A percentile compares a stretch with the other conserved stretches of the same genome.
These are phyloP conservation scores for Manis javanica DNA, from an alignment of 2,797 vertebrate genomes.

Conservation along the genomic window DNA sequence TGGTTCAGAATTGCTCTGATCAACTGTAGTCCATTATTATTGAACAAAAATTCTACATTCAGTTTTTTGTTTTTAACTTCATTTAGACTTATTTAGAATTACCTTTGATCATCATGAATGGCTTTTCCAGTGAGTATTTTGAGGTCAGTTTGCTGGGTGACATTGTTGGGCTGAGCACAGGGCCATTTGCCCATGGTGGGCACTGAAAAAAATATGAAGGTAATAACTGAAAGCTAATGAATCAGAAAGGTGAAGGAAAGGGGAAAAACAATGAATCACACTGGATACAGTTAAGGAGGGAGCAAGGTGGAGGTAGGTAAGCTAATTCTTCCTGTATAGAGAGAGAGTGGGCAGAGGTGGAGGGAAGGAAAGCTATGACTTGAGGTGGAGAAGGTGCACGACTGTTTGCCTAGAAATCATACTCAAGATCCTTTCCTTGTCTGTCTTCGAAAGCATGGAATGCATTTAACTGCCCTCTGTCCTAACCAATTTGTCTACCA, in stretches of 20 bases:
- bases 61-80: not conserved
- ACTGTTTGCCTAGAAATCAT: not conserved
- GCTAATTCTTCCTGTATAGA: not conserved
- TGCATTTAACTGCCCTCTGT: not conserved
- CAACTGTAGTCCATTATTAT: not conserved
- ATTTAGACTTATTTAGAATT: not conserved
- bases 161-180: not conserved
- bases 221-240: not conserved
- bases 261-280: rapidly evolving
- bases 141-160: not conserved
- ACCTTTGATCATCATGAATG: not conserved
- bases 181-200: not conserved
- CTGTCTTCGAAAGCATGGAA: not conserved
- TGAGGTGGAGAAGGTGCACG: not conserved
- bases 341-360: not conserved
- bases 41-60: not conserved
- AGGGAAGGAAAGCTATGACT: not conserved
- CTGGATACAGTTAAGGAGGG: not conserved
- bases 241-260: not conserved
- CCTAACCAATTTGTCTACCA: not conserved
- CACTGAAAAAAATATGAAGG: not conserved
- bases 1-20: not conserved
- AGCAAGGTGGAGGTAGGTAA: not conserved
- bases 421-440: not conserved
- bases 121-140: not conserved